Conservation (phyloP, 2,797 vertebrate species). For the Notolepis coatsorum region DNA sequence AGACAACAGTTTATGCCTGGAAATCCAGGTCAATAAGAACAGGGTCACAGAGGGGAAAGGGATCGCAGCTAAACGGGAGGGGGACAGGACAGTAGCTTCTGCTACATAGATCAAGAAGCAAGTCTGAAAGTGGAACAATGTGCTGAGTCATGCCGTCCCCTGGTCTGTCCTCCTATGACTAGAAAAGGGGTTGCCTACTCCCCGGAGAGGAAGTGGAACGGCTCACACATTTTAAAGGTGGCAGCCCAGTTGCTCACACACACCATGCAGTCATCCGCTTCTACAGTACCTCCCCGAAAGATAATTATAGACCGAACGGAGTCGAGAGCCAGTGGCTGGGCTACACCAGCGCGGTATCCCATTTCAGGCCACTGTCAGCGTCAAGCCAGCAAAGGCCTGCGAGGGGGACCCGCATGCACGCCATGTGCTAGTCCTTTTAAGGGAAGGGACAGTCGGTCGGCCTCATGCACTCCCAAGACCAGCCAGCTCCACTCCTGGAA, state of each 20-base stretch:
- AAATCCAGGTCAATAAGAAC: constrained; percentile 33
- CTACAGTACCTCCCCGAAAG: constrained; percentile 31
- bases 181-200: constrained; percentile 68
- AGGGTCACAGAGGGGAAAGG: not conserved
- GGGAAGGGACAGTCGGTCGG: constrained; percentile 57
- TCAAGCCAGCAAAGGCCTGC: constrained; percentile 56
- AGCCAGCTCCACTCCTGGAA: constrained; percentile 17
- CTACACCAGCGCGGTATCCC: constrained; percentile 64
- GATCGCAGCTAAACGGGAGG: constrained; percentile 3
- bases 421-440: constrained; percentile 80
- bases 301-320: constrained; percentile 75
- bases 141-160: constrained; percentile 5
- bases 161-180: constrained; percentile 53
- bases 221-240: constrained; percentile 56
- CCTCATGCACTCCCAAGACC: constrained; percentile 16
- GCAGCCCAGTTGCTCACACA: constrained; percentile 21
- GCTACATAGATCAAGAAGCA: constrained; percentile 21
- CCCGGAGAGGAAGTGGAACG: constrained; percentile 35
- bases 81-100: constrained; percentile 4
- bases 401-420: constrained; percentile 16
- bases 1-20: constrained; percentile 1
- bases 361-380: constrained; percentile 69
- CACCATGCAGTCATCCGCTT: constrained; percentile 24
- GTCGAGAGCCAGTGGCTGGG: constrained; percentile 35
- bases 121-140: constrained; percentile 38